phyloP scores from a whole-genome alignment of 2,888 invertebrate species.

The Norana najaformis region DNA sequence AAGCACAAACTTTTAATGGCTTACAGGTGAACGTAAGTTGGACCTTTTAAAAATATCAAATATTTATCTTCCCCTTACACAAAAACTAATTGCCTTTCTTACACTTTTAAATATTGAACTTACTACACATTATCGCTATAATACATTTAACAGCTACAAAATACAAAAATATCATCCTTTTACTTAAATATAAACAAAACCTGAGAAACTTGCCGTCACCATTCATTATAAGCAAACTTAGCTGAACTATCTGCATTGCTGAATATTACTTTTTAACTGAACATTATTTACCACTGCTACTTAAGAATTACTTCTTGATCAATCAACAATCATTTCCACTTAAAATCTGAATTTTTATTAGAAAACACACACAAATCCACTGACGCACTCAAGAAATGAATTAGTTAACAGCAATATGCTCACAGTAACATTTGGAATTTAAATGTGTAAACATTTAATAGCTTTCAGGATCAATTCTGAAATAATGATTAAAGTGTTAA shows the following conservation, averaged over 20 bases:
- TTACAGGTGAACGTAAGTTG: neutral
- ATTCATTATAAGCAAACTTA: neutral
- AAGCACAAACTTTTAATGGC: slow-evolving; percentile 1
- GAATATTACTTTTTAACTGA: neutral
- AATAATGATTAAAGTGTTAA: neutral
- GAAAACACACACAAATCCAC: neutral
- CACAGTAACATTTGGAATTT: neutral
- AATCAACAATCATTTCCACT: no score
- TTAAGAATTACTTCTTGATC: neutral
- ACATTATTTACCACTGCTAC: neutral
- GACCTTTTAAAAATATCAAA: neutral
- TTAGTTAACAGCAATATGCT: neutral
- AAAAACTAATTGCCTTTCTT: no score
- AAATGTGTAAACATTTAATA: neutral
- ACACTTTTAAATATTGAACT: no score
- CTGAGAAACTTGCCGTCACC: no score
- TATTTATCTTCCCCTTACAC: no score
- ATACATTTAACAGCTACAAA: no score
- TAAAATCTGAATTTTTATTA: no score
- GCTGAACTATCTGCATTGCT: neutral
- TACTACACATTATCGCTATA: no score
- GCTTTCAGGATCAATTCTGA: neutral
- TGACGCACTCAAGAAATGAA: neutral
- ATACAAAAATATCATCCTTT: no score
- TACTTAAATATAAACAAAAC: no score